A percentile compares a stretch with the other conserved stretches of the same genome.
Conservation (phyloP, 2,888 invertebrate genomes). For the Aelia acuminata region DNA sequence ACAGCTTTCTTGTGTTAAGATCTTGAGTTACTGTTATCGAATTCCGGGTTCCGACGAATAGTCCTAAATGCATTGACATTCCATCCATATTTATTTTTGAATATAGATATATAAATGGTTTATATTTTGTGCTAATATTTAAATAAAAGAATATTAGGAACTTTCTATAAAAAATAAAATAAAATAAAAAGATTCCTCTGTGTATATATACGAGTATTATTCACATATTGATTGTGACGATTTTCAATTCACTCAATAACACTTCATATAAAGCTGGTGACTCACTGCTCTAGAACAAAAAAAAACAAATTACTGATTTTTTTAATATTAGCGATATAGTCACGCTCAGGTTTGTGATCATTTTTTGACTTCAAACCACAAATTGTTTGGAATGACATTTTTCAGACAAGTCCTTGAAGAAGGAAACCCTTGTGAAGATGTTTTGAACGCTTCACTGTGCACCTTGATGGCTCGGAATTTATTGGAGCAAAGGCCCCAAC, state of each 20-base stretch:
- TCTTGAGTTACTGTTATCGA: too few species aligned
- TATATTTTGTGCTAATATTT: too few species aligned
- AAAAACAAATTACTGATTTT: background rate
- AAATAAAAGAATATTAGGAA: too few species aligned
- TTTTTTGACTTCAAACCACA: conserved; percentile 3
- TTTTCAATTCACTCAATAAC: background rate
- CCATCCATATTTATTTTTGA: too few species aligned
- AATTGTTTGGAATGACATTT: background rate
- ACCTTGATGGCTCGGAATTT: background rate
- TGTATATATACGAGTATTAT: too few species aligned
- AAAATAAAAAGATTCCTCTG: too few species aligned
- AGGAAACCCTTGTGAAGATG: background rate
- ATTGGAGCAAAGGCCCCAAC: background rate
- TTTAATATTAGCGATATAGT: background rate
- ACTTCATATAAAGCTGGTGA: background rate
- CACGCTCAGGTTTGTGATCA: background rate
- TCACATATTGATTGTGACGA: background rate
- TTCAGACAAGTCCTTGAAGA: background rate
- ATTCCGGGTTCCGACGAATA: too few species aligned
- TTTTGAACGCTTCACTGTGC: conserved; percentile 21
- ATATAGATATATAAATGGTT: too few species aligned
- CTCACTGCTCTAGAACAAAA: background rate
- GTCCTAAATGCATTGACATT: too few species aligned
- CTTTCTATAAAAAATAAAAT: too few species aligned
- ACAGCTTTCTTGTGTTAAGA: too few species aligned